These are phyloP conservation scores for Cariama cristata DNA, from an alignment of 2,113 vertebrate species.

Conservation along the genomic window DNA sequence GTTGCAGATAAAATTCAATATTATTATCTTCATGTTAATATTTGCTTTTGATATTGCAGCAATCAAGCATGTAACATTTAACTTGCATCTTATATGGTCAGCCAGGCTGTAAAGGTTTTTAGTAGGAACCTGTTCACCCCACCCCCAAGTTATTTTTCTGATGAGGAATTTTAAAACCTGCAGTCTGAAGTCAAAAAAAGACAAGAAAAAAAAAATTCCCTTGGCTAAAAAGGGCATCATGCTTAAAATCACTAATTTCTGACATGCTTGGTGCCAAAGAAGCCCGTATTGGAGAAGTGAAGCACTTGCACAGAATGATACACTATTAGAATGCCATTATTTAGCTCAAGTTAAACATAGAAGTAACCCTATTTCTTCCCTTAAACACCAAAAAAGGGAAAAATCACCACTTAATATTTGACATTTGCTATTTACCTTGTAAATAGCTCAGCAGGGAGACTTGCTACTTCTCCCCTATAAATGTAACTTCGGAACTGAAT, in stretches of 20 bases:
- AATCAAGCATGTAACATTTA: background rate
- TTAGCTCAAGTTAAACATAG: background rate
- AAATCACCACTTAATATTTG: background rate
- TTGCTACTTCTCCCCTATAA: background rate
- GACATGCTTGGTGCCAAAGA: background rate
- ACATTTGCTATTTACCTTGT: background rate
- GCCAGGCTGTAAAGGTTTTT: background rate
- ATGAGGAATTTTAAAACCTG: background rate
- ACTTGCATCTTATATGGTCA: background rate
- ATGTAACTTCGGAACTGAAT: background rate
- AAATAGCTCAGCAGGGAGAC: background rate
- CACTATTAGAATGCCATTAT: background rate
- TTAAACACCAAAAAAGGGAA: background rate
- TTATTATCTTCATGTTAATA: background rate
- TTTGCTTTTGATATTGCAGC: background rate
- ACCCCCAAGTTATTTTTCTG: background rate
- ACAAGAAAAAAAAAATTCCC: background rate
- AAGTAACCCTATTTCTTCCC: background rate
- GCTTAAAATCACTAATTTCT: background rate
- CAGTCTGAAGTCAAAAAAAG: background rate
- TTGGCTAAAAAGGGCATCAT: background rate
- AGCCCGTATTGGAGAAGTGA: background rate
- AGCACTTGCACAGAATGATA: background rate
- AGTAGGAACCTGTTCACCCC: background rate
- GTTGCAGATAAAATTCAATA: background rate